phyloP scores from a whole-genome alignment of 2,888 invertebrate species.

The Drosophila mayaguana region DNA sequence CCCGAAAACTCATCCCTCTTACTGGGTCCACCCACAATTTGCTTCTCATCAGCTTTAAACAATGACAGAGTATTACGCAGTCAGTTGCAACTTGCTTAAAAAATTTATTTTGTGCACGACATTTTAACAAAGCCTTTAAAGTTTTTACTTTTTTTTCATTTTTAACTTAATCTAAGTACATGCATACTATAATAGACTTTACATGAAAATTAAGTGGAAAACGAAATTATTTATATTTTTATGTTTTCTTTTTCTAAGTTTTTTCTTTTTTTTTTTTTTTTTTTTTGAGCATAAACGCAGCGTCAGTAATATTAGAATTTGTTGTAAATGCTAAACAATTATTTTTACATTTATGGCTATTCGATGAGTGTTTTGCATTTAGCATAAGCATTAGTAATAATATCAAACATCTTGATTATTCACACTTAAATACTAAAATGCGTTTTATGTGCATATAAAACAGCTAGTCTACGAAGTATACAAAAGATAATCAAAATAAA shows the following conservation, averaged over 20 bases:
- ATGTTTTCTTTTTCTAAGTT: constrained; percentile 1
- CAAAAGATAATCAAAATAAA: constrained; percentile 26
- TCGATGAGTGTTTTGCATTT: constrained; percentile 37
- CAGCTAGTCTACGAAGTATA: constrained; percentile 45
- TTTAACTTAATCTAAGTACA: constrained; percentile 58
- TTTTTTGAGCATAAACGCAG: constrained; percentile 39
- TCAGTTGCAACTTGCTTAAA: neutral
- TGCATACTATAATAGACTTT: constrained; percentile 49
- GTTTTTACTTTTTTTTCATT: constrained; percentile 12
- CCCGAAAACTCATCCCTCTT: no score
- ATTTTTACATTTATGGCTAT: constrained; percentile 31
- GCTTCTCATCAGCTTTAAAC: neutral
- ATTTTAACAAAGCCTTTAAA: constrained; percentile 38
- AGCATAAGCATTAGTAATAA: constrained; percentile 27
- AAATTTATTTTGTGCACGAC: constrained; percentile 37
- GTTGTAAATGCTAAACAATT: constrained; percentile 32
- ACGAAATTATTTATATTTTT: constrained; percentile 55
- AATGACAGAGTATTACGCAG: neutral
- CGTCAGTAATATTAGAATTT: constrained; percentile 35
- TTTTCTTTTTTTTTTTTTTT: neutral
- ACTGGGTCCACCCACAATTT: neutral
- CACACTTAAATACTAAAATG: constrained; percentile 33
- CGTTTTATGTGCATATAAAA: constrained; percentile 50
- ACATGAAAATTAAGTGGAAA: constrained; percentile 26
- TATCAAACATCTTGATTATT: constrained; percentile 6